A percentile compares a stretch with the other conserved stretches of the same genome.
phyloP scores from a whole-genome alignment of 2,797 vertebrate genomes.

The Intellagama lesueurii region DNA sequence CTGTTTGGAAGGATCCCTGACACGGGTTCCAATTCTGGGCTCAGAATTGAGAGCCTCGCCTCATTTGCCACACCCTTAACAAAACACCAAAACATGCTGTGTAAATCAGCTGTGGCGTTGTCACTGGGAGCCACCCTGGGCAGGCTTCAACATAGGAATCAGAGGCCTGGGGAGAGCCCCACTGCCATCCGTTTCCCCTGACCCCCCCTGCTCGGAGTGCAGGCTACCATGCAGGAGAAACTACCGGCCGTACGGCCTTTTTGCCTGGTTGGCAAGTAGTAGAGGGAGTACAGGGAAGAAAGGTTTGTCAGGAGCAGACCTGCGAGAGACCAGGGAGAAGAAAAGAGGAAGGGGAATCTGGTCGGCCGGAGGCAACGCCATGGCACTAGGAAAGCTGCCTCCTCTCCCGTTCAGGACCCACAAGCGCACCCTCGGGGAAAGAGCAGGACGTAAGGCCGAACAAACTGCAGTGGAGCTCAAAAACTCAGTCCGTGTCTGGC shows the following conservation, averaged over 20 bases:
- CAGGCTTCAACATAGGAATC: not conserved
- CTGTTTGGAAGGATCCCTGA: too few relatives aligned
- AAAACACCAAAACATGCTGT: too few relatives aligned
- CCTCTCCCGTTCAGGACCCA: not conserved
- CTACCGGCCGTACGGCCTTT: not conserved
- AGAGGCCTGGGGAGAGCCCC: too few relatives aligned
- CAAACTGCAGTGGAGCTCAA: not conserved
- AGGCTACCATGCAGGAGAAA: not conserved
- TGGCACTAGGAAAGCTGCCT: not conserved
- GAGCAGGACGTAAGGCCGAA: too few relatives aligned
- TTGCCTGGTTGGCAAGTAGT: not conserved
- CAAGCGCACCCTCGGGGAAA: not conserved
- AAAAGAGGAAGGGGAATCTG: too few relatives aligned
- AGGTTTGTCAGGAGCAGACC: too few relatives aligned
- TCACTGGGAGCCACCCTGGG: not conserved
- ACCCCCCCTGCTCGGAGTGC: accelerated
- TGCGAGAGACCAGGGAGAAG: too few relatives aligned
- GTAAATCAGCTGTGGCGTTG: not conserved
- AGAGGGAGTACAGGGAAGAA: not conserved
- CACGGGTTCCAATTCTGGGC: too few relatives aligned
- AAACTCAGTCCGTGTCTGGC: not conserved
- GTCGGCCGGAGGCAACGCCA: not conserved
- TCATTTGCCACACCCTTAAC: too few relatives aligned
- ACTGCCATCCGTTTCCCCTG: not conserved
- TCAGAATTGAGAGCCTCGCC: too few relatives aligned